Percentiles rank a stretch among this genome's conserved stretches.
phyloP scores from a whole-genome alignment of 2,113 vertebrate species.

The Aix galericulata region DNA sequence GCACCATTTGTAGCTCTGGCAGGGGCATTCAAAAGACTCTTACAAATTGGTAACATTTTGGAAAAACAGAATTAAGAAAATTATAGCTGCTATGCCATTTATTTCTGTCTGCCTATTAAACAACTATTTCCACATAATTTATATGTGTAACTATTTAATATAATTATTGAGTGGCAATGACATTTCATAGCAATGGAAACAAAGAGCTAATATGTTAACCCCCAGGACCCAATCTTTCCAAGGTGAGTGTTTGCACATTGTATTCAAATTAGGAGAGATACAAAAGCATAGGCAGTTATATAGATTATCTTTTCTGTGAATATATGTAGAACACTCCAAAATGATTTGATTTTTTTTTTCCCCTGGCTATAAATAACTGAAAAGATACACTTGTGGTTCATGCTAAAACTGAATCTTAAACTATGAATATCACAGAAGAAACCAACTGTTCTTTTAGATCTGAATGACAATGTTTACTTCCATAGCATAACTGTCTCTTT shows the following conservation, averaged over 20 bases:
- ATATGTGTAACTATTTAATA: slow-evolving; percentile 59
- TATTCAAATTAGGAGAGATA: slow-evolving; percentile 60
- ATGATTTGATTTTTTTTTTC: neutral
- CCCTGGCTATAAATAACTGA: neutral
- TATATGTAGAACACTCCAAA: slow-evolving; percentile 39
- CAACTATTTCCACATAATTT: slow-evolving; percentile 35
- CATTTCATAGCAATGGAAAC: slow-evolving; percentile 39
- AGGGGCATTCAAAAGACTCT: neutral
- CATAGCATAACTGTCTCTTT: slow-evolving; percentile 38
- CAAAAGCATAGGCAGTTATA: slow-evolving; percentile 14
- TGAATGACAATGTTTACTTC: slow-evolving; percentile 61
- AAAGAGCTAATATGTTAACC: slow-evolving; percentile 62
- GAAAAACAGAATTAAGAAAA: slow-evolving; percentile 31
- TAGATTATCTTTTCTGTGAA: slow-evolving; percentile 45
- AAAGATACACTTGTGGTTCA: slow-evolving; percentile 7
- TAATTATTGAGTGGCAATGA: slow-evolving; percentile 47
- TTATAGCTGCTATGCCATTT: slow-evolving; percentile 18
- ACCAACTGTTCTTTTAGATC: slow-evolving; percentile 6
- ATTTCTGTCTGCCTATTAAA: slow-evolving; percentile 54
- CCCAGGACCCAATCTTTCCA: slow-evolving; percentile 35
- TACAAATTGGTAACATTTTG: slow-evolving; percentile 15
- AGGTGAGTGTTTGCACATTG: slow-evolving; percentile 62
- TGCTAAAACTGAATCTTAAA: slow-evolving; percentile 9
- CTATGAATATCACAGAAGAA: neutral
- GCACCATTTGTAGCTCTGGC: slow-evolving; percentile 23